Conservation (phyloP, 2,888 invertebrate species). For the Aphodius sticticus region DNA sequence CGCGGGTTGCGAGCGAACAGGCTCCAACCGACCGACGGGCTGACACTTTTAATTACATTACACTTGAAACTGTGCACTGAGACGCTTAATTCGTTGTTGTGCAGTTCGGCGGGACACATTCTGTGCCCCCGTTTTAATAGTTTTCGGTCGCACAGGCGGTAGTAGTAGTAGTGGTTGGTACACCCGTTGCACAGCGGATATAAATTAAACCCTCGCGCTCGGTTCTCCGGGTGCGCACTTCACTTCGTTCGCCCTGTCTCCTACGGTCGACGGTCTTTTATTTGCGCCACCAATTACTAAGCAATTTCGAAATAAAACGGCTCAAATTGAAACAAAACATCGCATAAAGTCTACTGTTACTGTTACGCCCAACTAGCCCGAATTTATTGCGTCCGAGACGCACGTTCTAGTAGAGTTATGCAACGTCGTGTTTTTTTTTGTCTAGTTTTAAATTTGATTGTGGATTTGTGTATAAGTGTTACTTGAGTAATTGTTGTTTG, state of each 20-base stretch:
- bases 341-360: not conserved
- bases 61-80: slow-evolving; percentile 4
- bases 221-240: not conserved
- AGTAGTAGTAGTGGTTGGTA: not conserved
- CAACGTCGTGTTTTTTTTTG: too few relatives aligned
- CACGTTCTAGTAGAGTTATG: too few relatives aligned
- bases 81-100: slow-evolving; percentile 4
- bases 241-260: not conserved
- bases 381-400: not conserved
- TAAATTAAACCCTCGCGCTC: not conserved
- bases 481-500: too few relatives aligned
- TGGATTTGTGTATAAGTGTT: too few relatives aligned
- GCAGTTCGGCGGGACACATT: not conserved
- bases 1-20: not conserved
- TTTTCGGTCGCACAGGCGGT: not conserved
- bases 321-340: not conserved
- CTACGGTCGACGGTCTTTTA: not conserved
- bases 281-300: slow-evolving; percentile 4
- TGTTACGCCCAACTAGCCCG: not conserved
- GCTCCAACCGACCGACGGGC: too few relatives aligned
- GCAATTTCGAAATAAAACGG: not conserved
- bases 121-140: not conserved
- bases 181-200: not conserved
- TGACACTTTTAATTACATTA: slow-evolving; percentile 4
- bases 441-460: too few relatives aligned